Base-by-base conservation (phyloP, 2,113 vertebrate genomes). In the Urocynchramus pylzowi region DNA sequence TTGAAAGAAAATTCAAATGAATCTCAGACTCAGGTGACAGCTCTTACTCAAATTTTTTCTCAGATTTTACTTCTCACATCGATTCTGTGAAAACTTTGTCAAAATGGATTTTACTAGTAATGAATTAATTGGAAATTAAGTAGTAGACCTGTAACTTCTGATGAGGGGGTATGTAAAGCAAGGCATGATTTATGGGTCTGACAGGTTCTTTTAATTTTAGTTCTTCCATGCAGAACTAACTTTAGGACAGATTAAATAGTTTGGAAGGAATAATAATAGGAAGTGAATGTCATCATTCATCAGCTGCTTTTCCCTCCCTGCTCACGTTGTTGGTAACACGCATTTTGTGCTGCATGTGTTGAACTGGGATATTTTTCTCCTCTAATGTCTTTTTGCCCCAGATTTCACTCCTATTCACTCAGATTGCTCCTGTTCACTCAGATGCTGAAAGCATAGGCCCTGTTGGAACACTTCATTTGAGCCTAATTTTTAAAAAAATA, bases 121-220 rank as follows among this genome's bases (percentile, higher is more conserved):
- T 86, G 87, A 84, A 54, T 87, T 78, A 63, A 57, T 86, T 78
- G 77, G 65, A 90, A 94, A 89, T 95, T 16, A 81, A 77, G 53
- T 60, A 78, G 33, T 41, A 64, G 70, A 67, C 60, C 71, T 75
- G 59, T 80, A 84, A 57, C 24, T 94, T 93, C 35, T 74, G 84
- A 61, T 88, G 50, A 15, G 31, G n/a, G 44, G 28, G 4, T 76
- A 42, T 78, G 61, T 85, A 93, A 87, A 95, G 75, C 64, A 82
- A 73, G 54, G 24, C 37, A 50, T 70, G 90, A 93, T 95, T 95
- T 95, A 84, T 61, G 59, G 33, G 26, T 79, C 93, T 90, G 57
- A 24, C n/a, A 52, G 50, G 56, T 83, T 47, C 41, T 81, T 69
- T 94, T 79, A 50, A 89, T 63, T 94, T 69, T 74, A 63, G 8